A percentile compares a stretch with the other conserved stretches of the same genome.
These are phyloP conservation scores for Stenurella melanura DNA, from an alignment of 2,888 invertebrate species.

Conservation along the genomic window DNA sequence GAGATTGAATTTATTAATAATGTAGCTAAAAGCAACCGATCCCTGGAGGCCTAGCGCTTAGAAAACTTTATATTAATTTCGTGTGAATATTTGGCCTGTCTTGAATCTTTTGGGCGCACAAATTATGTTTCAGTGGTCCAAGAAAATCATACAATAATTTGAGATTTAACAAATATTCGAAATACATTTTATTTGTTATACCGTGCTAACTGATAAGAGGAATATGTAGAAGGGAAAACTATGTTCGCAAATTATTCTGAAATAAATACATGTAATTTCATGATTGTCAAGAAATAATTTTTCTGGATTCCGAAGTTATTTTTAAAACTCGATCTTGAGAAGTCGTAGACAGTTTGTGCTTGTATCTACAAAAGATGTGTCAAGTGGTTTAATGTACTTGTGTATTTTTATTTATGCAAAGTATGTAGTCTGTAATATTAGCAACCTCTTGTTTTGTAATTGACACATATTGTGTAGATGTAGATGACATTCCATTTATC, in stretches of 20 bases:
- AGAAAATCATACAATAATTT: too few relatives aligned
- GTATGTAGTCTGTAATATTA: neutral
- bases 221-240: too few relatives aligned
- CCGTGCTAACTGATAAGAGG: too few relatives aligned
- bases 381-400: neutral
- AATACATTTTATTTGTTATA: too few relatives aligned
- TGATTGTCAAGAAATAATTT: constrained; percentile 4
- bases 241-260: neutral
- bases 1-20: too few relatives aligned
- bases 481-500: neutral
- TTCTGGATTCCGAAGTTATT: neutral
- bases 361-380: constrained; percentile 9
- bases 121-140: too few relatives aligned
- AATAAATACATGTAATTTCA: neutral
- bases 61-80: too few relatives aligned
- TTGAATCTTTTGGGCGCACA: too few relatives aligned
- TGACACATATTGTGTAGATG: neutral
- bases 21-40: too few relatives aligned
- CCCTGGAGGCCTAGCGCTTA: too few relatives aligned
- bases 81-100: too few relatives aligned
- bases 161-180: too few relatives aligned
- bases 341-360: constrained; percentile 11
- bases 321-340: neutral
- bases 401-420: neutral
- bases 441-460: neutral